Percentiles rank a stretch among this genome's conserved stretches.
These are phyloP conservation scores for Ips typographus DNA, from an alignment of 1,140 invertebrate genomes.

Conservation along the genomic window DNA sequence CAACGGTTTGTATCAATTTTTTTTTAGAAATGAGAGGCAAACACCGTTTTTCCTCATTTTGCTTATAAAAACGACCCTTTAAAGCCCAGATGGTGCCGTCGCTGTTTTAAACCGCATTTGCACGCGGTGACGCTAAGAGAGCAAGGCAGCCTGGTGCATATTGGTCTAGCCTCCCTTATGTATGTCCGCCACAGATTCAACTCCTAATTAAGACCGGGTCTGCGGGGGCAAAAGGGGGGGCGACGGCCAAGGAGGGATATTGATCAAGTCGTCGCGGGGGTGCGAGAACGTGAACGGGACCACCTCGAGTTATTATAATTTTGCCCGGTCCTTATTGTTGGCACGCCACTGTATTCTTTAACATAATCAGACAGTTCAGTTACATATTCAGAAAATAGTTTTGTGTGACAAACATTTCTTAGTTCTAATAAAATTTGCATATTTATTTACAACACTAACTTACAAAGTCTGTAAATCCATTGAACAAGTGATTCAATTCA, in stretches of 20 bases:
- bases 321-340: not conserved
- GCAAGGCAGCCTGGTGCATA: slow-evolving; percentile 43
- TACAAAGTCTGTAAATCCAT: too few relatives aligned
- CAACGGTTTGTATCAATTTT: too few relatives aligned
- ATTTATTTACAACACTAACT: too few relatives aligned
- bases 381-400: too few relatives aligned
- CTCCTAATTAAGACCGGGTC: slow-evolving; percentile 63
- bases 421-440: too few relatives aligned
- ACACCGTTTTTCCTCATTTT: too few relatives aligned
- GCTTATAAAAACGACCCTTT: slow-evolving; percentile 19
- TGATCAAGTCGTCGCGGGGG: slow-evolving; percentile 51
- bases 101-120: slow-evolving; percentile 30
- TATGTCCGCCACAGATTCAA: slow-evolving; percentile 67
- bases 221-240: slow-evolving; percentile 32
- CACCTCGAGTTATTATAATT: slow-evolving; percentile 48
- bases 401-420: too few relatives aligned
- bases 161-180: slow-evolving; percentile 58
- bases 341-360: too few relatives aligned
- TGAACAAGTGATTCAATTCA: too few relatives aligned
- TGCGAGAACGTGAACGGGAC: slow-evolving; percentile 35
- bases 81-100: slow-evolving; percentile 20
- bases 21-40: not conserved
- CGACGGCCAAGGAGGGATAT: slow-evolving; percentile 50
- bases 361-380: too few relatives aligned
- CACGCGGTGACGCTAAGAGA: slow-evolving; percentile 20